These are phyloP conservation scores for Brachymystax lenok DNA, from an alignment of 2,797 vertebrate species.

Conservation along the genomic window DNA sequence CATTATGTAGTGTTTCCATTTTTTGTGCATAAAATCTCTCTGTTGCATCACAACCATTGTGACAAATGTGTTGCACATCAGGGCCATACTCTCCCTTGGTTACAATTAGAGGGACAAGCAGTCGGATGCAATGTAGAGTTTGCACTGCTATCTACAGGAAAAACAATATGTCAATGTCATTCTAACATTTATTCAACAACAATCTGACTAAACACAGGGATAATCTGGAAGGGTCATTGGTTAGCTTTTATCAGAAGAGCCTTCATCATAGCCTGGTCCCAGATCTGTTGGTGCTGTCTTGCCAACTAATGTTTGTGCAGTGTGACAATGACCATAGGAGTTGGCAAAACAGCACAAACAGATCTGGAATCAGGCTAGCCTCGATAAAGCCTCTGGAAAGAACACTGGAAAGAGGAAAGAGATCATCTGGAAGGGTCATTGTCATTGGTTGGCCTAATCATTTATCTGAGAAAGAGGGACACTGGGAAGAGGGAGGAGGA, in stretches of 20 bases:
- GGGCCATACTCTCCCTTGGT: not conserved
- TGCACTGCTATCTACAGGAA: conserved; percentile 31
- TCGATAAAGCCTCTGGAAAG: too few species aligned
- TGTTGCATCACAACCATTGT: not conserved
- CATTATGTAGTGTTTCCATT: not conserved
- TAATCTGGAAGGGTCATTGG: not conserved
- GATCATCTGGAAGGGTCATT: not conserved
- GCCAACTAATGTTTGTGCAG: too few species aligned
- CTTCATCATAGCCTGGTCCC: too few species aligned
- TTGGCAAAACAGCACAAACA: too few species aligned
- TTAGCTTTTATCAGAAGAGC: too few species aligned
- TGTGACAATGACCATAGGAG: too few species aligned
- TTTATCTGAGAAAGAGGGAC: not conserved
- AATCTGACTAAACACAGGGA: conserved; percentile 24
- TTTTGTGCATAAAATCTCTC: not conserved
- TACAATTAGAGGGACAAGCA: conserved; percentile 39
- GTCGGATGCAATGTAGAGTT: conserved; percentile 31
- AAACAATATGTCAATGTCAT: conserved; percentile 26
- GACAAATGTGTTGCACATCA: not conserved
- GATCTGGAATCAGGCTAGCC: too few species aligned
- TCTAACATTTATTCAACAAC: conserved; percentile 21
- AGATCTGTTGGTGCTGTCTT: too few species aligned
- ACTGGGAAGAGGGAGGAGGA: not conserved
- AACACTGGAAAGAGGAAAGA: too few species aligned
- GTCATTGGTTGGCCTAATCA: not conserved